A percentile compares a stretch with the other conserved stretches of the same genome.
phyloP scores from a whole-genome alignment of 2,113 vertebrate species.

The Atlantisia rogersi region DNA sequence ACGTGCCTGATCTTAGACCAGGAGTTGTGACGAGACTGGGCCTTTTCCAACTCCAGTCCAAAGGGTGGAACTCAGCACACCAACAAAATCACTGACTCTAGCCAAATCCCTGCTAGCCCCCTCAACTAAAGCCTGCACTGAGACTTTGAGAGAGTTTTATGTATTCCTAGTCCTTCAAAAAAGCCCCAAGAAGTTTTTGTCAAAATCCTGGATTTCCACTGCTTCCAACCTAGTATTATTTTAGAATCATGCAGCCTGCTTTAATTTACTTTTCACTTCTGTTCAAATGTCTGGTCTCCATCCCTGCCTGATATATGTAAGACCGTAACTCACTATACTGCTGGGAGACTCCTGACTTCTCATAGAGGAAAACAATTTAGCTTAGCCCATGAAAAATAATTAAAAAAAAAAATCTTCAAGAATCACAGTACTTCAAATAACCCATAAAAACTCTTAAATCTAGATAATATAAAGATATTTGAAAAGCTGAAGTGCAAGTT shows the following conservation, averaged over 20 bases:
- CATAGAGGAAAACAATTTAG: not conserved
- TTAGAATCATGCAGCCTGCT: not conserved
- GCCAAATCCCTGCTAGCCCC: not conserved
- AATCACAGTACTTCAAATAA: not conserved
- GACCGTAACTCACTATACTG: not conserved
- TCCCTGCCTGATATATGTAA: not conserved
- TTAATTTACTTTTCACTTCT: not conserved
- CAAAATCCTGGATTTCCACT: not conserved
- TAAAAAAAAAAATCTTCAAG: not conserved
- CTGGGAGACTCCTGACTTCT: not conserved
- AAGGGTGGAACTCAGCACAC: not conserved
- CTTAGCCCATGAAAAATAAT: not conserved
- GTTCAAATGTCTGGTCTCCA: not conserved
- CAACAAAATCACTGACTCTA: not conserved
- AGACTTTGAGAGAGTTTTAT: not conserved
- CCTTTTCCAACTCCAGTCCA: not conserved
- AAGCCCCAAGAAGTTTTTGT: not conserved
- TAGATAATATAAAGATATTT: not conserved
- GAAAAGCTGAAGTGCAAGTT: not conserved
- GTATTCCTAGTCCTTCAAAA: not conserved
- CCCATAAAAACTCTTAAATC: not conserved
- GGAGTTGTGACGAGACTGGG: not conserved
- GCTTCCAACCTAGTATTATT: not conserved
- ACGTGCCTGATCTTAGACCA: not conserved
- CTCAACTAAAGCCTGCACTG: not conserved